Conservation (phyloP, 2,888 invertebrate species). For the Salpingus planirostris region DNA sequence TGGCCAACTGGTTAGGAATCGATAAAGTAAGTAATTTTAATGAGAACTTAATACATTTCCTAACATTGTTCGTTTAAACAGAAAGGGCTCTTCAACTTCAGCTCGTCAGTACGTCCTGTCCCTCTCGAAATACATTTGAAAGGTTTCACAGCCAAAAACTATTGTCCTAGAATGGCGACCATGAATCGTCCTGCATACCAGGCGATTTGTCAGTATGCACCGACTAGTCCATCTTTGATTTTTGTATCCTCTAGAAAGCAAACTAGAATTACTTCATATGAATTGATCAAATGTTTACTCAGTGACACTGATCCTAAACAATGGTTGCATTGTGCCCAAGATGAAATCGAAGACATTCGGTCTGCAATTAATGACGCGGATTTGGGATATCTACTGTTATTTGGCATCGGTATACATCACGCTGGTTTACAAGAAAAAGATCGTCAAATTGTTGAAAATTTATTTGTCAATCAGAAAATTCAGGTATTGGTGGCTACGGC, state of each 20-base stretch:
- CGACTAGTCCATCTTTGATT: slow-evolving; percentile 81
- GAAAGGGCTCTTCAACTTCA: slow-evolving; percentile 92
- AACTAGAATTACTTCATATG: slow-evolving; percentile 91
- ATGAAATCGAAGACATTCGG: slow-evolving; percentile 74
- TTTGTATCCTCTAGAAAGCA: slow-evolving; percentile 96
- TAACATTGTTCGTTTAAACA: too few relatives aligned
- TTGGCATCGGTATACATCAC: slow-evolving; percentile 98
- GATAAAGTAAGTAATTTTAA: slow-evolving; percentile 44
- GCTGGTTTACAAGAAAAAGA: slow-evolving; percentile 94
- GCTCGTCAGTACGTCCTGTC: slow-evolving; percentile 95
- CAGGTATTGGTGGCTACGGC: slow-evolving; percentile 45
- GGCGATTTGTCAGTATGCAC: slow-evolving; percentile 88
- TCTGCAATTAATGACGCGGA: slow-evolving; percentile 72
- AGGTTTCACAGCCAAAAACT: slow-evolving; percentile 96
- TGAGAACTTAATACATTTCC: too few relatives aligned
- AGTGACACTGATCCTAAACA: slow-evolving; percentile 90
- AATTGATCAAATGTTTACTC: slow-evolving; percentile 84
- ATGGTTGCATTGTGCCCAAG: slow-evolving; percentile 82
- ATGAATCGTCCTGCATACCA: slow-evolving; percentile 99
- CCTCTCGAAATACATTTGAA: slow-evolving; percentile 79
- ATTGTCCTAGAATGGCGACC: slow-evolving; percentile 98
- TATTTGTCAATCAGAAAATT: slow-evolving; percentile 91
- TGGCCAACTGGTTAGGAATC: slow-evolving; percentile 95
- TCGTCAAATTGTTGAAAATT: slow-evolving; percentile 81
- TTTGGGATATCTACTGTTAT: slow-evolving; percentile 85